Percentiles rank a stretch among this genome's conserved stretches.
These are phyloP conservation scores for Nipponia nippon DNA, from an alignment of 2,113 vertebrate species.

Conservation along the genomic window DNA sequence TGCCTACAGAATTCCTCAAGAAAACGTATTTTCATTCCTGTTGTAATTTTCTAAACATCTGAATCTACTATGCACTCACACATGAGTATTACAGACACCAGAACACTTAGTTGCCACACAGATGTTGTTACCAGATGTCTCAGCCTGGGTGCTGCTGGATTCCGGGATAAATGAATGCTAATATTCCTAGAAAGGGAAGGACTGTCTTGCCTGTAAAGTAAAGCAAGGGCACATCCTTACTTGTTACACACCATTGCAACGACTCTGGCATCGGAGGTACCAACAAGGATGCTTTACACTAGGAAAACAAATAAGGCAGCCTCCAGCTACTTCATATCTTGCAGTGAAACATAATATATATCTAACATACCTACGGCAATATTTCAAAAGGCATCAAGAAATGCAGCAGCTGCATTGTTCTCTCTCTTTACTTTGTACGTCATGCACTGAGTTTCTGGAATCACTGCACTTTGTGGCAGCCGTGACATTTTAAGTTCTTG, in stretches of 20 bases:
- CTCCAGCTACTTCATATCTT: neutral
- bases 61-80: neutral
- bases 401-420: neutral
- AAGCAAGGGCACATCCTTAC: neutral
- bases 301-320: neutral
- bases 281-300: neutral
- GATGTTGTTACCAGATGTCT: neutral
- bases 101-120: neutral
- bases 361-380: neutral
- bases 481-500: neutral
- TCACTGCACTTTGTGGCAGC: neutral
- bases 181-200: neutral
- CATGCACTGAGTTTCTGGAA: neutral
- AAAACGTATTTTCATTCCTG: neutral
- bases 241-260: neutral
- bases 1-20: neutral
- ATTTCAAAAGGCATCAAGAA: neutral
- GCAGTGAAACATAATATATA: neutral
- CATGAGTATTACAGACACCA: neutral
- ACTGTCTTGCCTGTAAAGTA: neutral
- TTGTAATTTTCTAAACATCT: neutral
- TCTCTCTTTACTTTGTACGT: neutral
- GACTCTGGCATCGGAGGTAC: neutral
- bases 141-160: neutral
- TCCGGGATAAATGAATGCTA: neutral